Percentiles rank a stretch among this genome's conserved stretches.
phyloP scores from a whole-genome alignment of 2,888 invertebrate species.

The Noctua pronuba region DNA sequence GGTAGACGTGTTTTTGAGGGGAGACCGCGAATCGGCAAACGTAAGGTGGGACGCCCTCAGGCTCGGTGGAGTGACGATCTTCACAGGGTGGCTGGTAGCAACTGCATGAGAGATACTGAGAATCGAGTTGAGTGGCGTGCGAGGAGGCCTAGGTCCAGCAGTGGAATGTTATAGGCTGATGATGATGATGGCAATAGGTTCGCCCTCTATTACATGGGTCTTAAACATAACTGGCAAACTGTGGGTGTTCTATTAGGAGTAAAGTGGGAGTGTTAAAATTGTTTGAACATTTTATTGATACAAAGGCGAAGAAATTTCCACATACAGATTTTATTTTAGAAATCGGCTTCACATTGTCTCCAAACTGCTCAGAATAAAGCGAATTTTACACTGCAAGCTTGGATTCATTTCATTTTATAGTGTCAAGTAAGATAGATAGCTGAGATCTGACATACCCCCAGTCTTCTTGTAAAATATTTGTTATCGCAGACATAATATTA shows the following conservation, averaged over 20 bases:
- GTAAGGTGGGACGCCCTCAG: too few species aligned
- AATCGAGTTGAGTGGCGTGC: too few species aligned
- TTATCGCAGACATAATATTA: neutral
- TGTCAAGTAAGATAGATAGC: slow-evolving; percentile 34
- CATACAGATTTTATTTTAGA: neutral
- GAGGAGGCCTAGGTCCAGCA: too few species aligned
- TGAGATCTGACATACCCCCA: neutral
- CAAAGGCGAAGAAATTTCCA: neutral
- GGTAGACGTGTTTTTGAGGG: too few species aligned
- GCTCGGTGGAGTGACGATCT: too few species aligned
- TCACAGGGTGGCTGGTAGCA: too few species aligned
- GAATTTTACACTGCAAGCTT: slow-evolving; percentile 21
- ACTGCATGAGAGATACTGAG: too few species aligned
- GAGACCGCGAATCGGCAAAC: too few species aligned
- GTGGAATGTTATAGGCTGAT: too few species aligned
- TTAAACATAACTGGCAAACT: neutral
- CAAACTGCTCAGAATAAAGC: slow-evolving; percentile 3
- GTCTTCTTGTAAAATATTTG: slow-evolving; percentile 3
- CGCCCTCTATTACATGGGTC: neutral
- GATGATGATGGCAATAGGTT: neutral
- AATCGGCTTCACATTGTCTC: neutral
- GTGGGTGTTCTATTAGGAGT: neutral
- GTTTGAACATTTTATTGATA: neutral
- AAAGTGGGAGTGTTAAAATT: neutral
- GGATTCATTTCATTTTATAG: slow-evolving; percentile 41